These are phyloP conservation scores for Eristalis tenax DNA, from an alignment of 2,888 invertebrate genomes.

Conservation along the genomic window DNA sequence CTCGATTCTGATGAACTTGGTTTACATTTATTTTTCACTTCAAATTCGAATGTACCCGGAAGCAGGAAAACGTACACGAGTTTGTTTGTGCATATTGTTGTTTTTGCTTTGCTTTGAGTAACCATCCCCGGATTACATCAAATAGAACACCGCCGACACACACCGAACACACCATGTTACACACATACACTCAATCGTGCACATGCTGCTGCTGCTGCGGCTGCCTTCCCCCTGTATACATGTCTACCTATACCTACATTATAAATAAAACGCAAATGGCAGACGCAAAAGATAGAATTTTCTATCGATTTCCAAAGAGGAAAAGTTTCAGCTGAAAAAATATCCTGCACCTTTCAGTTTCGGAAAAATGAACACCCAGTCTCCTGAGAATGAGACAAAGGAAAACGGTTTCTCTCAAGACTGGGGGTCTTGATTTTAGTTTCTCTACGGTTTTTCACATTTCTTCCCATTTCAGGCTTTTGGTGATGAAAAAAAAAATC, in stretches of 20 bases:
- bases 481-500: conserved; percentile 26
- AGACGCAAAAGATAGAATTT: conserved; percentile 73
- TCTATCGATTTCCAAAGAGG: conserved; percentile 75
- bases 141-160: conserved; percentile 52
- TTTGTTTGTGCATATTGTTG: conserved; percentile 20
- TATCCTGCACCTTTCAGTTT: background rate
- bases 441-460: background rate
- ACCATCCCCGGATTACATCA: conserved; percentile 50
- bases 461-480: background rate
- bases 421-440: background rate
- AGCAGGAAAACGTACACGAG: conserved; percentile 30
- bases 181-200: background rate
- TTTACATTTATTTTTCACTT: background rate
- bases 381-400: background rate
- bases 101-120: background rate
- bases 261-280: conserved; percentile 67
- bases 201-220: background rate
- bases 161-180: conserved; percentile 40
- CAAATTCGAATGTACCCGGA: conserved; percentile 45
- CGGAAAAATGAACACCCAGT: background rate
- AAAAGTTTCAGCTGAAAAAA: conserved; percentile 1
- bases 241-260: conserved; percentile 9
- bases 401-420: background rate
- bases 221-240: conserved; percentile 18
- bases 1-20: background rate